These are phyloP conservation scores for Vanessa tameamea DNA, from an alignment of 1,140 invertebrate genomes.

Conservation along the genomic window DNA sequence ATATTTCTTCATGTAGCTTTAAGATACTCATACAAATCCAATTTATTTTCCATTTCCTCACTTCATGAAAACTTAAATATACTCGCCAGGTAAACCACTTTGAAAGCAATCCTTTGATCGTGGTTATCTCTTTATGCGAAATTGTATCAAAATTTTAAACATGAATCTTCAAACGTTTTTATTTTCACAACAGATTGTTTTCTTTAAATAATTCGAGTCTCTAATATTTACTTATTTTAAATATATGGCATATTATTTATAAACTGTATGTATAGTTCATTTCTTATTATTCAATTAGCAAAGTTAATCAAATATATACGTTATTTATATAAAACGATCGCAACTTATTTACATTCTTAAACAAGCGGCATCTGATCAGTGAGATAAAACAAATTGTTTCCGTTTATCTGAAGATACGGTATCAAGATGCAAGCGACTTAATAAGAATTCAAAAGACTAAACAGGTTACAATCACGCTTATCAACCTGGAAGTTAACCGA, in stretches of 20 bases:
- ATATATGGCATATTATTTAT: neutral
- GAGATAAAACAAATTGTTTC: constrained; percentile 36
- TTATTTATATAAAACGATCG: constrained; percentile 2
- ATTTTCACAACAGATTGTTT: constrained; percentile 18
- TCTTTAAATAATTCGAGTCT: constrained; percentile 33
- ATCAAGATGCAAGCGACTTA: constrained; percentile 32
- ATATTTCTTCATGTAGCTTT: constrained; percentile 69
- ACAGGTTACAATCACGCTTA: constrained; percentile 34
- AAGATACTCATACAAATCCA: constrained; percentile 79
- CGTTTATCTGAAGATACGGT: constrained; percentile 29
- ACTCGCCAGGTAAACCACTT: constrained; percentile 77
- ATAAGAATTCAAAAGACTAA: constrained; percentile 34
- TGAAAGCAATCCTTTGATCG: constrained; percentile 78
- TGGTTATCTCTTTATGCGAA: constrained; percentile 76
- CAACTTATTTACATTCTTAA: constrained; percentile 27
- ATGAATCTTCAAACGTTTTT: constrained; percentile 38
- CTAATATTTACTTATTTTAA: neutral
- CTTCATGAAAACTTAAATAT: constrained; percentile 80
- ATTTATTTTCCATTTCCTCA: constrained; percentile 81
- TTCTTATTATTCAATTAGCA: constrained; percentile 10
- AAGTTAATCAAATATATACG: constrained; percentile 6
- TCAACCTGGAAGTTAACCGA: constrained; percentile 22
- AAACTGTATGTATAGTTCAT: neutral
- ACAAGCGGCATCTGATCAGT: constrained; percentile 32
- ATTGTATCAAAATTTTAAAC: constrained; percentile 74